phyloP scores from a whole-genome alignment of 2,888 invertebrate species.

The Ctena decussata region DNA sequence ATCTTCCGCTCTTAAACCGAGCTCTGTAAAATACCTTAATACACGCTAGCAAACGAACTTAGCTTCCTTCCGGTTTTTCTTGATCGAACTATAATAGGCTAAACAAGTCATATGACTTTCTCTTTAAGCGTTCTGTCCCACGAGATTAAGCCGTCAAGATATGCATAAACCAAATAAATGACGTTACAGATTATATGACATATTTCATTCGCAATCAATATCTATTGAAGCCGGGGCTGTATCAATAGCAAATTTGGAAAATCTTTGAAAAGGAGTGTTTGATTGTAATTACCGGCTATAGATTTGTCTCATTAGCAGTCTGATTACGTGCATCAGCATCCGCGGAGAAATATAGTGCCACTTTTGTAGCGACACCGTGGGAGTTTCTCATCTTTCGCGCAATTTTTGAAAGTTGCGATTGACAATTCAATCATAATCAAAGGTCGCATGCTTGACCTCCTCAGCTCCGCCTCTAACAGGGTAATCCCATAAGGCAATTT shows the following conservation, averaged over 20 bases:
- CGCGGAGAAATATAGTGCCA: not conserved
- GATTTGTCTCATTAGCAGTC: constrained; percentile 31
- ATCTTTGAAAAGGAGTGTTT: constrained; percentile 28
- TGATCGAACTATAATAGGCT: not conserved
- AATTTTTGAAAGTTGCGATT: not conserved
- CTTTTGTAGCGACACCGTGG: not conserved
- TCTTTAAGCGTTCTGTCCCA: constrained; percentile 4
- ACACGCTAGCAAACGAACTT: constrained; percentile 8
- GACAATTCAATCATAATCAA: not conserved
- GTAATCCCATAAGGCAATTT: not conserved
- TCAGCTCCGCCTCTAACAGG: not conserved
- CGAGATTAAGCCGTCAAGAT: constrained; percentile 25
- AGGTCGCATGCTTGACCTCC: not conserved
- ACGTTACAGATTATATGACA: constrained; percentile 31
- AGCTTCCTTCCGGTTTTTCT: not conserved
- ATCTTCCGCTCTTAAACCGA: not conserved
- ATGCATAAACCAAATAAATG: constrained; percentile 46
- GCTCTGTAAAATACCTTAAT: not conserved
- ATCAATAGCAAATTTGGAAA: constrained; percentile 32
- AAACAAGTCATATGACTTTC: not conserved
- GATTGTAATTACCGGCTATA: constrained; percentile 40
- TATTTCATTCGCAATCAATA: constrained; percentile 42
- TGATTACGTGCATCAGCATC: not conserved
- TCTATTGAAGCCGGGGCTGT: constrained; percentile 33
- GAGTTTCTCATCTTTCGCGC: too few relatives aligned